These are phyloP conservation scores for Frankliniella intonsa DNA, from an alignment of 2,888 invertebrate species.

Conservation along the genomic window DNA sequence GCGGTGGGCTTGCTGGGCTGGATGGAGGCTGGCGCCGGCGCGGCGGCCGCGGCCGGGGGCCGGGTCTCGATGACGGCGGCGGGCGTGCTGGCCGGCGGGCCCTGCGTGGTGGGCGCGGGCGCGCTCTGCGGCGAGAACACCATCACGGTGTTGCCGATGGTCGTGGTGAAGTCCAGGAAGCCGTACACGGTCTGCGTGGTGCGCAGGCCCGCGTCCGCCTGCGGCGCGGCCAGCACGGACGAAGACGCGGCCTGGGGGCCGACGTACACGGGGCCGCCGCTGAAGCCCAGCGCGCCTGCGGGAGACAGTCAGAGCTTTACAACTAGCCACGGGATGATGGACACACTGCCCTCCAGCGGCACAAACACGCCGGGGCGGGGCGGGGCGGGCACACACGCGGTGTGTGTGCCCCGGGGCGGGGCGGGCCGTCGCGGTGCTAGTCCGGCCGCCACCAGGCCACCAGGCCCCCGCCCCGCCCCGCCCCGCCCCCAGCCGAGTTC, in stretches of 20 bases:
- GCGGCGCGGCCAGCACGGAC: slow-evolving; percentile 22
- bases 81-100: slow-evolving; percentile 34
- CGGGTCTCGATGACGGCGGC: slow-evolving; percentile 41
- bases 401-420: too few species aligned
- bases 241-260: slow-evolving; percentile 28
- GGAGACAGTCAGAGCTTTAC: neutral
- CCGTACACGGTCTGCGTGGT: slow-evolving; percentile 89
- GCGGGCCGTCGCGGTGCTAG: too few species aligned
- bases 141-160: slow-evolving; percentile 91
- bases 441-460: neutral
- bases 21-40: slow-evolving; percentile 43
- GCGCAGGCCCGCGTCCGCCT: slow-evolving; percentile 30
- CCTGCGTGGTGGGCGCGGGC: neutral
- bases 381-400: too few species aligned
- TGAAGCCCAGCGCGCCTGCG: slow-evolving; percentile 15
- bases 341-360: too few species aligned
- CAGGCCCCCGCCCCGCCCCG: neutral
- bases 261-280: slow-evolving; percentile 34
- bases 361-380: too few species aligned
- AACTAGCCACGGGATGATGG: neutral
- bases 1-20: slow-evolving; percentile 48
- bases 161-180: slow-evolving; percentile 89
- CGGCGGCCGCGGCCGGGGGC: slow-evolving; percentile 38
- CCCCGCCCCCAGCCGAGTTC: neutral
- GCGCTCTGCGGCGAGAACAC: slow-evolving; percentile 83